These are phyloP conservation scores for Microvelia longipes DNA, from an alignment of 1,140 invertebrate species.

Conservation along the genomic window DNA sequence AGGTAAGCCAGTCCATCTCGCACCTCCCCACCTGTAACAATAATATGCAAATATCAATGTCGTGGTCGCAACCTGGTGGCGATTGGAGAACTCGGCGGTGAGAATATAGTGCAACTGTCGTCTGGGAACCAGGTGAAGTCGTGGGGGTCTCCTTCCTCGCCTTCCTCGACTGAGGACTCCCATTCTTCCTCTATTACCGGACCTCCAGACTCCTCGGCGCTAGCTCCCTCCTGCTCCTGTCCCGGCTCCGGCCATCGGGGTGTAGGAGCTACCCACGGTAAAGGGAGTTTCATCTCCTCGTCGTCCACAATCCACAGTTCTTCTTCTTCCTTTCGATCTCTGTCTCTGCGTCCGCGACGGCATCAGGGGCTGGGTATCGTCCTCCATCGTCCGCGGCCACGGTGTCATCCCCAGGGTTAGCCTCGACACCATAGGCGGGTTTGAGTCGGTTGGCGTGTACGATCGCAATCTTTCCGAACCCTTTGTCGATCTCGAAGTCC, in stretches of 20 bases:
- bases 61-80: not conserved
- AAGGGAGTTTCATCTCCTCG: too few species aligned
- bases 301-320: too few species aligned
- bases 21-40: not conserved
- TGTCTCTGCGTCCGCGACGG: not conserved
- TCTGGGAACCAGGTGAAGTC: not conserved
- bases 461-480: not conserved
- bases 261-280: too few species aligned
- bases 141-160: not conserved
- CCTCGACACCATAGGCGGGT: not conserved
- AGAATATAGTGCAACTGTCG: not conserved
- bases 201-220: too few species aligned
- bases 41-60: not conserved
- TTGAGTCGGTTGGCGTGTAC: not conserved
- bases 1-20: not conserved
- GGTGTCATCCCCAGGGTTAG: not conserved
- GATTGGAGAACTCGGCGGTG: not conserved
- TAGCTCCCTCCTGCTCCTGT: too few species aligned
- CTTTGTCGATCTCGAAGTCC: not conserved
- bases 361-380: not conserved
- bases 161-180: too few species aligned
- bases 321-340: not conserved
- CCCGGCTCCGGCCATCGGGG: too few species aligned
- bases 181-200: too few species aligned
- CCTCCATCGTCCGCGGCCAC: not conserved